Evolutionary conservation across 2,888 invertebrate species (phyloP).

Genomic region (Myopa tessellatipennis): DNA sequence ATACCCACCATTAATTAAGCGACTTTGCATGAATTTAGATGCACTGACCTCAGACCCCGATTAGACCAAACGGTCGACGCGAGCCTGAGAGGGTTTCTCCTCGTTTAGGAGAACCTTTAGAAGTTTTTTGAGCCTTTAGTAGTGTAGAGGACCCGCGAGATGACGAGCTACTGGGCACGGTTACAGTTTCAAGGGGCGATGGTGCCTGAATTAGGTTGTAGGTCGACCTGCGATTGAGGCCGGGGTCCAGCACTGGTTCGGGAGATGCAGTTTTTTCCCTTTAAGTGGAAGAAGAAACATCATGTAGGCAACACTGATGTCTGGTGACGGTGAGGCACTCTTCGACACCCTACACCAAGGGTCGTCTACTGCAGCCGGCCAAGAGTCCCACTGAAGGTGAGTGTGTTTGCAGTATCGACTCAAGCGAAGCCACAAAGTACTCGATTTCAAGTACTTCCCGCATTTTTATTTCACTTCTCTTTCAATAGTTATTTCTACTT

Average conservation of each 20-base stretch:
- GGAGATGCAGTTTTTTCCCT: background rate
- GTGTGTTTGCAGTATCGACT: background rate
- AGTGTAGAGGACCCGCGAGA: background rate
- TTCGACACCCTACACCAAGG: background rate
- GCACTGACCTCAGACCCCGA: conserved; percentile 27
- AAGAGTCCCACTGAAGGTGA: background rate
- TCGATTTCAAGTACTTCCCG: background rate
- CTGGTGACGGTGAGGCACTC: background rate
- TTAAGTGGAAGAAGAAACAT: background rate
- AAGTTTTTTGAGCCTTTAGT: background rate
- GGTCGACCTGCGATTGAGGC: no score
- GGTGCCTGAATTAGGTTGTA: no score
- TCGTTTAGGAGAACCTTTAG: background rate
- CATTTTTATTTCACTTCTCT: background rate
- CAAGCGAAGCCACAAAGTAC: conserved; percentile 9
- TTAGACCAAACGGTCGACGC: background rate
- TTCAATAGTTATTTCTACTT: background rate
- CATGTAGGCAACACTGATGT: background rate
- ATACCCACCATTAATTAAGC: conserved; percentile 60
- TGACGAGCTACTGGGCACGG: background rate
- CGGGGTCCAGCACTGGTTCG: background rate
- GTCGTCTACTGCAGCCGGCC: background rate
- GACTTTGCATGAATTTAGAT: conserved; percentile 62
- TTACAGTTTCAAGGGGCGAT: no score
- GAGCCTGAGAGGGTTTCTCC: background rate